phyloP scores from a whole-genome alignment of 2,797 vertebrate species.

The Coregonus sp. region DNA sequence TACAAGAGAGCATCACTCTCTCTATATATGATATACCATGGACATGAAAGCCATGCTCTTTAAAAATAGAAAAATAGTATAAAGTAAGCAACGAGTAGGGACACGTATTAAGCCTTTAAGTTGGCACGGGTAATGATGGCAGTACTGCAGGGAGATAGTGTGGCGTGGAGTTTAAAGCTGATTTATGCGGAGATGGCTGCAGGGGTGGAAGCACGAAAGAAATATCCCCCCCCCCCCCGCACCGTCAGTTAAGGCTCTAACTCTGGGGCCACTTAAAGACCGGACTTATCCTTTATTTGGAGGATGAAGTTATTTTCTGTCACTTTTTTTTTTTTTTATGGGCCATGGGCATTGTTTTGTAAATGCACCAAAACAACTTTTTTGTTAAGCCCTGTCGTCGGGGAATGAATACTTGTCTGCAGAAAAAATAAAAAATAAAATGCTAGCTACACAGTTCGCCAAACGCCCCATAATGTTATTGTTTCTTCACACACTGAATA shows the following conservation, averaged over 20 bases:
- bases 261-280: conserved; percentile 75
- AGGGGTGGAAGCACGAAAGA: conserved; percentile 56
- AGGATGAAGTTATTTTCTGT: conserved; percentile 77
- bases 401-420: conserved; percentile 17
- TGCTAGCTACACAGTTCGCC: background rate
- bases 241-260: conserved; percentile 64
- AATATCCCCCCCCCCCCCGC: conserved; percentile 31
- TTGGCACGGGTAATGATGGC: conserved; percentile 50
- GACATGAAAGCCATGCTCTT: conserved; percentile 40
- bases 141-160: conserved; percentile 45
- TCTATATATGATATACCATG: conserved; percentile 44
- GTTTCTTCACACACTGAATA: conserved; percentile 42
- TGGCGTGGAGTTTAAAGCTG: conserved; percentile 58
- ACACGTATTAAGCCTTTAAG: conserved; percentile 69
- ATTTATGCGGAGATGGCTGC: conserved; percentile 70
- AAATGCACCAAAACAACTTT: conserved; percentile 59
- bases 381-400: conserved; percentile 9
- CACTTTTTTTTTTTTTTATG: conserved; percentile 71
- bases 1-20: background rate
- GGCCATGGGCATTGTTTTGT: conserved; percentile 75
- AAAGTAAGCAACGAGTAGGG: conserved; percentile 64
- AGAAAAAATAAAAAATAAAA: background rate
- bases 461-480: conserved; percentile 52
- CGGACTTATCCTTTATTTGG: conserved; percentile 74
- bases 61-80: conserved; percentile 64